phyloP scores from a whole-genome alignment of 2,888 invertebrate species.

The Synergus gifuensis region DNA sequence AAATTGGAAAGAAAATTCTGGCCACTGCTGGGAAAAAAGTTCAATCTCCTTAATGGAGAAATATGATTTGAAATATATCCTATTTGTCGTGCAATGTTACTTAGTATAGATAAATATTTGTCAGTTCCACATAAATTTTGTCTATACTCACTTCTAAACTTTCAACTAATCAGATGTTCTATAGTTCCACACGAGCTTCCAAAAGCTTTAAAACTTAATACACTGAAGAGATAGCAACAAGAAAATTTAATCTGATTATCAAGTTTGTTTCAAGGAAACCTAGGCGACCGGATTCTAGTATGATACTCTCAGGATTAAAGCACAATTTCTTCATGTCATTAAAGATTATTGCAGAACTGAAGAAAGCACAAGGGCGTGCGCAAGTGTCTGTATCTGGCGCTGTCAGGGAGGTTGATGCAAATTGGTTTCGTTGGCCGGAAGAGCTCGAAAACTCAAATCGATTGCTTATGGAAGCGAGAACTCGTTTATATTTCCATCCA shows the following conservation, averaged over 20 bases:
- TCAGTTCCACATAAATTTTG: too few species aligned
- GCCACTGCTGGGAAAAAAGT: too few species aligned
- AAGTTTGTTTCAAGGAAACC: not conserved
- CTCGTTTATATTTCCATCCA: constrained; percentile 53
- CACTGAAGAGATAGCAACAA: too few species aligned
- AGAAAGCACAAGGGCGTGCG: constrained; percentile 46
- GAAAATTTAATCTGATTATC: constrained; percentile 17
- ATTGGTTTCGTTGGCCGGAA: constrained; percentile 55
- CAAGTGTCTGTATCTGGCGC: constrained; percentile 49
- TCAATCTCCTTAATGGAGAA: too few species aligned
- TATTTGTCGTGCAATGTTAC: too few species aligned
- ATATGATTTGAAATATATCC: too few species aligned
- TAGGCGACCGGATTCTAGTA: not conserved
- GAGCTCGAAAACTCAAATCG: constrained; percentile 52
- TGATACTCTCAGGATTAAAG: constrained; percentile 8
- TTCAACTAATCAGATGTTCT: too few species aligned
- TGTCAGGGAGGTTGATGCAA: constrained; percentile 51
- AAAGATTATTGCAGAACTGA: constrained; percentile 48
- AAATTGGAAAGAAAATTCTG: too few species aligned
- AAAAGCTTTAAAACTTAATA: too few species aligned
- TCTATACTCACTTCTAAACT: too few species aligned
- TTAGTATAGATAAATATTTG: too few species aligned
- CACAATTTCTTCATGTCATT: constrained; percentile 41
- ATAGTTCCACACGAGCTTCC: too few species aligned
- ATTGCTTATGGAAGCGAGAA: constrained; percentile 45